Percentiles rank a stretch among this genome's conserved stretches.
These are phyloP conservation scores for Limnephilus lunatus DNA, from an alignment of 2,888 invertebrate genomes.

Conservation along the genomic window DNA sequence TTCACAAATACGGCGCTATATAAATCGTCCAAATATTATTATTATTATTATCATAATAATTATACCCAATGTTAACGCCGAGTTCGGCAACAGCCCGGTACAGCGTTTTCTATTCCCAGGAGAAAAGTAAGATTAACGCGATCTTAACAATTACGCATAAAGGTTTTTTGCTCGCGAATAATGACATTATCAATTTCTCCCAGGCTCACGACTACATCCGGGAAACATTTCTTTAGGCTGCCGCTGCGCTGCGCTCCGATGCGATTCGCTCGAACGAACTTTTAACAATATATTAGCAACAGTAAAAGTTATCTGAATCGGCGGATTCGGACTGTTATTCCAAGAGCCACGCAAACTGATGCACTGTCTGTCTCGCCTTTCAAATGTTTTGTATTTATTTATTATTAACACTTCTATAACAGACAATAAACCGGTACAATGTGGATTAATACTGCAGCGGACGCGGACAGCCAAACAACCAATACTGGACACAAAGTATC, in stretches of 20 bases:
- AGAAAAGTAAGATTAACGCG: background rate
- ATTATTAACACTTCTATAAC: background rate
- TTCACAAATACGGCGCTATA: too few species aligned
- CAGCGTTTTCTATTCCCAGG: background rate
- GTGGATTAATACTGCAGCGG: background rate
- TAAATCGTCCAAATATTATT: too few species aligned
- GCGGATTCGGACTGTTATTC: background rate
- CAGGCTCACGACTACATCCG: constrained; percentile 17
- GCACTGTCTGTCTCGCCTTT: background rate
- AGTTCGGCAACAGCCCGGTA: background rate
- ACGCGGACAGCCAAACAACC: background rate
- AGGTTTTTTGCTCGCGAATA: constrained; percentile 21
- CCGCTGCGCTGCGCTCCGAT: background rate
- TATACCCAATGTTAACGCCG: background rate
- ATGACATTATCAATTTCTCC: constrained; percentile 14
- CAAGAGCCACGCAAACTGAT: background rate
- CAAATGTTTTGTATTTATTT: background rate
- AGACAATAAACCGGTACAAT: background rate
- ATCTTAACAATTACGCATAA: background rate
- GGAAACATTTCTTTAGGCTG: background rate
- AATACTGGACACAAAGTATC: background rate
- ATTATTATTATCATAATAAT: too few species aligned
- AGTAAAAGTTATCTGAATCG: background rate
- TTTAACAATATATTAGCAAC: constrained; percentile 4
- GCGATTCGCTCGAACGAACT: constrained; percentile 3